Evolutionary conservation across 2,888 invertebrate genomes (phyloP).

Genomic region (Rotaria socialis): DNA sequence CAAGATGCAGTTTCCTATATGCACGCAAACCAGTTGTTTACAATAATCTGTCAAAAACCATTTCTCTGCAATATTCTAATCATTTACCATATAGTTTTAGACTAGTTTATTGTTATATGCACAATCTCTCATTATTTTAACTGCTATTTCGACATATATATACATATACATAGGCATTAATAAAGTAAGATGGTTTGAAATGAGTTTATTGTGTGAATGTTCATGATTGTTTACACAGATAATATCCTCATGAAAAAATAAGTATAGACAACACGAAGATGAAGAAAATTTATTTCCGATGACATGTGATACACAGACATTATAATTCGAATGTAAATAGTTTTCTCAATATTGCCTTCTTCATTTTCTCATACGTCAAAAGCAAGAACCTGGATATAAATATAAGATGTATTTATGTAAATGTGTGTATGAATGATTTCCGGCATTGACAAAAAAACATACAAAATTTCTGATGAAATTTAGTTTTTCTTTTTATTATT

Average conservation of each 20-base stretch:
- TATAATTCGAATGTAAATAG: neutral
- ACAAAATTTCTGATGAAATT: neutral
- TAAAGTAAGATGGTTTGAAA: neutral
- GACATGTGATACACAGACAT: neutral
- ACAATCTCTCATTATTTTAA: neutral
- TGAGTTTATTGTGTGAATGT: neutral
- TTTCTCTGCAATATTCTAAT: neutral
- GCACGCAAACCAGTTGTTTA: constrained; percentile 2
- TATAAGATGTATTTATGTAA: no score
- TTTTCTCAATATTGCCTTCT: neutral
- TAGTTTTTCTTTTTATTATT: neutral
- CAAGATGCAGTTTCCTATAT: neutral
- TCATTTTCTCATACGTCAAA: no score
- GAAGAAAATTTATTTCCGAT: neutral
- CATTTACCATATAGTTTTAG: neutral
- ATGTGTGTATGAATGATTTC: neutral
- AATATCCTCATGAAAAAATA: neutral
- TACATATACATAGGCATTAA: neutral
- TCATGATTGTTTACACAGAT: neutral
- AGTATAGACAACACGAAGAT: neutral
- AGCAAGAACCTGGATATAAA: no score
- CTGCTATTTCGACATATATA: neutral
- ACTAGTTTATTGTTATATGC: neutral
- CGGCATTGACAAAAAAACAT: neutral
- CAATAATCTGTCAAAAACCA: constrained; percentile 11